A percentile compares a stretch with the other conserved stretches of the same genome.
phyloP scores from a whole-genome alignment of 2,797 vertebrate genomes.

The Synaphobranchus kaupii region DNA sequence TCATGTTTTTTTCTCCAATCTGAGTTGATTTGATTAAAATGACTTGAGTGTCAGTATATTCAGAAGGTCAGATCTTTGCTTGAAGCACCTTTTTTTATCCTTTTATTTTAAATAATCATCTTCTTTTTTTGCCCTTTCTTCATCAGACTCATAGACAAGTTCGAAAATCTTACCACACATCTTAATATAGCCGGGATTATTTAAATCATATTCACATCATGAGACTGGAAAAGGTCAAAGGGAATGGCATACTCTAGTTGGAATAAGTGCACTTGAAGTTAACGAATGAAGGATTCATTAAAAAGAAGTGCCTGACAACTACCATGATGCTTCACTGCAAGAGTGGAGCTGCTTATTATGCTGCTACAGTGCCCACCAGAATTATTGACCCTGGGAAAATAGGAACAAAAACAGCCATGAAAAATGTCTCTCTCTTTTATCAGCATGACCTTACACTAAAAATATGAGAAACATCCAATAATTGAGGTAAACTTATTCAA shows the following conservation, averaged over 20 bases:
- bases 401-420: no score
- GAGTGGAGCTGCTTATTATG: not conserved
- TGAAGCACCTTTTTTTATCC: constrained; percentile 4
- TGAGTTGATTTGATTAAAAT: constrained; percentile 14
- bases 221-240: constrained; percentile 10
- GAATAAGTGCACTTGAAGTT: constrained; percentile 12
- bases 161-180: not conserved
- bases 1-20: not conserved
- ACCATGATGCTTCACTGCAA: not conserved
- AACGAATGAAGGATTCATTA: constrained; percentile 5
- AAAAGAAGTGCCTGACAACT: not conserved
- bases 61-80: constrained; percentile 8
- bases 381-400: no score
- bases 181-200: not conserved
- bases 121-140: not conserved
- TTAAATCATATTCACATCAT: constrained; percentile 16
- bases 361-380: not conserved
- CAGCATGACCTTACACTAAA: no score
- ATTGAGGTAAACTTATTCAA: no score
- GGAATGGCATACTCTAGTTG: not conserved
- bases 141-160: not conserved
- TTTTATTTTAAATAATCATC: constrained; percentile 31
- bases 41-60: constrained; percentile 12
- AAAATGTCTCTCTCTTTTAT: no score
- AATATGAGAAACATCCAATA: no score